These are phyloP conservation scores for Calypte anna DNA, from an alignment of 2,113 vertebrate genomes.

Conservation along the genomic window DNA sequence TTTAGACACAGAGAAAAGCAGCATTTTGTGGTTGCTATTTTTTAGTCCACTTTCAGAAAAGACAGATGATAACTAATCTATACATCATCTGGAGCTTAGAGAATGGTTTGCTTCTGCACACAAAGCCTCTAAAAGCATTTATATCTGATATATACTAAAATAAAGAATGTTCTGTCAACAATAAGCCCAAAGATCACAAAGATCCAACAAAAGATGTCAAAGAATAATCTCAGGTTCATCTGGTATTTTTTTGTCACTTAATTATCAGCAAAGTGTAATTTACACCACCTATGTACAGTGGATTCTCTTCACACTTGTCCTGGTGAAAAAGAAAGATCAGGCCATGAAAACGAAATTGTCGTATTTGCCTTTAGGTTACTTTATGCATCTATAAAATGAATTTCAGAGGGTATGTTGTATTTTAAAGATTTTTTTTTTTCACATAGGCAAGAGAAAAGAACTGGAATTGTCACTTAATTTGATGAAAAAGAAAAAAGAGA, in stretches of 20 bases:
- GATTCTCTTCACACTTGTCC: neutral
- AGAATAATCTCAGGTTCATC: neutral
- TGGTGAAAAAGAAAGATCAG: neutral
- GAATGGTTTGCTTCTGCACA: neutral
- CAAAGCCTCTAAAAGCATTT: neutral
- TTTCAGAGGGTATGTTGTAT: neutral
- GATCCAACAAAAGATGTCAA: no score
- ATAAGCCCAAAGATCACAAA: rapidly evolving
- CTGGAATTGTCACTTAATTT: no score
- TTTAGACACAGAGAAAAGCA: neutral
- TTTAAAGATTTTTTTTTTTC: no score
- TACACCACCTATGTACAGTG: neutral
- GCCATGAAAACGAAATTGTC: neutral
- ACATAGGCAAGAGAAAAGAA: no score
- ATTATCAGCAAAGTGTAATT: neutral
- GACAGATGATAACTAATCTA: neutral
- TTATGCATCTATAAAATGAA: neutral
- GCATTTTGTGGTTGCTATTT: neutral
- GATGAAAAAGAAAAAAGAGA: no score
- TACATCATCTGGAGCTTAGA: neutral
- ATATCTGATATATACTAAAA: neutral
- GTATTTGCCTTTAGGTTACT: neutral
- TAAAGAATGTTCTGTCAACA: neutral
- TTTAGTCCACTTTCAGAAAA: neutral
- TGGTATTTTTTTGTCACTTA: neutral